Conservation (phyloP, 2,113 vertebrate genomes). For the Grus americana region DNA sequence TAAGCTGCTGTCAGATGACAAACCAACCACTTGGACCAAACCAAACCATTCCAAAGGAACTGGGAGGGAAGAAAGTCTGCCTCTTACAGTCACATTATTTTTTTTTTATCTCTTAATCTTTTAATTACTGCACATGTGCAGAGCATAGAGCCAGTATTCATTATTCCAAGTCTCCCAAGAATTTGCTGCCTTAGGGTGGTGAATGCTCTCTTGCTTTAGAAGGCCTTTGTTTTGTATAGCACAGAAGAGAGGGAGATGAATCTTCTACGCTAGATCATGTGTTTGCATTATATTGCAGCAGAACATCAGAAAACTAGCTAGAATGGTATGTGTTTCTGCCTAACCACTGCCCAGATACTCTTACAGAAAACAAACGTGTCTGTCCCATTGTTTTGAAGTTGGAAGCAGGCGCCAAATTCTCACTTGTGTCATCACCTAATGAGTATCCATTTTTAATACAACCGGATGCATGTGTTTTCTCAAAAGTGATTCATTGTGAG, state of each 20-base stretch:
- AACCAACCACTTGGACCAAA: constrained; percentile 48
- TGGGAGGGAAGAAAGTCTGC: neutral
- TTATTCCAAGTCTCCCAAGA: neutral
- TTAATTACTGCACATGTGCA: neutral
- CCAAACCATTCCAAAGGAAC: constrained; percentile 31
- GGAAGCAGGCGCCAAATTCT: neutral
- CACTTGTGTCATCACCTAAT: neutral
- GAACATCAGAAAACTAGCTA: neutral
- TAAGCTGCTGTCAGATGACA: constrained; percentile 19
- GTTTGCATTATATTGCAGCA: neutral
- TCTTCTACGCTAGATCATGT: neutral
- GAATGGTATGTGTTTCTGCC: neutral
- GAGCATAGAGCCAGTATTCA: neutral
- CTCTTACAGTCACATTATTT: neutral
- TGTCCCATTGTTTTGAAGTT: neutral
- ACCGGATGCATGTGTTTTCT: neutral
- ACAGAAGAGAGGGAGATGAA: neutral
- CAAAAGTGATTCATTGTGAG: neutral
- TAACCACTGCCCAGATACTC: neutral
- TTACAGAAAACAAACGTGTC: neutral
- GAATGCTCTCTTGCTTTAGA: neutral
- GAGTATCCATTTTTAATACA: neutral
- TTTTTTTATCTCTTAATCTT: neutral
- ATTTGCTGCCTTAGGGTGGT: neutral
- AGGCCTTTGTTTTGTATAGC: neutral